Evolutionary conservation across 2,888 invertebrate species (phyloP).

Genomic region (Himalopsyche anomala): DNA sequence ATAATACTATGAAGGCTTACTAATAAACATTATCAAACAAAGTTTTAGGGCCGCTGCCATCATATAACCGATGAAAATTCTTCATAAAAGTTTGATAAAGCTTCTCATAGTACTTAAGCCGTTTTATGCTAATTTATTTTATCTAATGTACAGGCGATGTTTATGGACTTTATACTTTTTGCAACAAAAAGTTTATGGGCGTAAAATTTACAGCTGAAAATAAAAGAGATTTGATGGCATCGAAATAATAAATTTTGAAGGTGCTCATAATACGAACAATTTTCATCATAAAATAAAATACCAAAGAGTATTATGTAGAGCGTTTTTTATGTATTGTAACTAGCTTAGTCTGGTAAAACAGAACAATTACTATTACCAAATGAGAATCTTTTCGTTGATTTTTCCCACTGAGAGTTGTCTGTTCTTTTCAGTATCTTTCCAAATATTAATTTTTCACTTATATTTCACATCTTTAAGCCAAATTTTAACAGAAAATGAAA

Average conservation of each 20-base stretch:
- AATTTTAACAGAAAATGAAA: no score
- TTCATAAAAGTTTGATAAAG: conserved; percentile 42
- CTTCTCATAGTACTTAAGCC: conserved; percentile 39
- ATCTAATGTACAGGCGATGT: conserved; percentile 48
- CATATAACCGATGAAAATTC: conserved; percentile 15
- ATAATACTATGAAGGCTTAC: no score
- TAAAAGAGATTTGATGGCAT: conserved; percentile 42
- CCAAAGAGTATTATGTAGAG: no score
- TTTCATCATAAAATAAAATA: no score
- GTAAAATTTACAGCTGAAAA: conserved; percentile 49
- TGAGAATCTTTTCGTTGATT: no score
- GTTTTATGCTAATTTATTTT: conserved; percentile 55
- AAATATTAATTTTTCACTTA: no score
- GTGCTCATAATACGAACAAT: not conserved
- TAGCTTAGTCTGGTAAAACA: no score
- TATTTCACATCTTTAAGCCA: no score
- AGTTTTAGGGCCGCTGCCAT: not conserved
- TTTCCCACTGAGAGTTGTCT: no score
- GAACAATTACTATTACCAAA: no score
- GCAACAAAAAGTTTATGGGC: conserved; percentile 49
- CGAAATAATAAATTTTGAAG: conserved; percentile 43
- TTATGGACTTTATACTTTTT: conserved; percentile 53
- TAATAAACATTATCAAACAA: not conserved
- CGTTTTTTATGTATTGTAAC: no score
- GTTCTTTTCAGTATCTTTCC: no score